Evolutionary conservation across 2,888 invertebrate species (phyloP), one percentile per base, ranked within the genome.

Genomic region (Volucella zonaria): DNA sequence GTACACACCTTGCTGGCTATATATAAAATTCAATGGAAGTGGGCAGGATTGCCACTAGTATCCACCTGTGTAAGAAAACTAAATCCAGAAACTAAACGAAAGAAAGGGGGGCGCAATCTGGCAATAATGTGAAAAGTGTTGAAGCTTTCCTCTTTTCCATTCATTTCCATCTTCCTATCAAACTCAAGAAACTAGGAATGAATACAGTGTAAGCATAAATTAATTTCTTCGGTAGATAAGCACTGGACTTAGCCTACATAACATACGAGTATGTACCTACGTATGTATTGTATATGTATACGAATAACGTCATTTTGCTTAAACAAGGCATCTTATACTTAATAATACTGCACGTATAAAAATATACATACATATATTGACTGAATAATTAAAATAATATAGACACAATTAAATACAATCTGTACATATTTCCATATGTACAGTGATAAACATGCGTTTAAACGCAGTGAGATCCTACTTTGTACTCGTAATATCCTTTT

Each of bases 1-100:
- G 23, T 51, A 62, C n/a, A 64, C 70, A 78, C 70, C 23, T 78
- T 78, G 62, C 38, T 14, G 15, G 14, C n/a, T 58, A 45, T 43
- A 58, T 23, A 42, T 51, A 64, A 31, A 43, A 51, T 59, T 59
- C 23, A 58, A 58, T 38, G 71, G 31, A 18, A 23, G 45, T 66
- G 51, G 43, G 51, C 38, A 43, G 51, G 59, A 71, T 45, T 66
- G 49, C 31, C 58, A 59, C 51, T 42, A 38, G 15, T 76, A 43
- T 61, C 61, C 61, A 76, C 68, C 45, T 76, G 54, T 61, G 49
- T n/a, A 18, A 31, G 43, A 23, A 52, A n/a, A 51, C 45, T 38
- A 45, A 52, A 45, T 58, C 40, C 68, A 38, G 56, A 54, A 54
- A 15, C 51, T 40, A 74, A 64, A 54, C 49, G 51, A 68, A 64